These are phyloP conservation scores for Lycaon pictus DNA, from an alignment of 2,113 vertebrate genomes.

Conservation along the genomic window DNA sequence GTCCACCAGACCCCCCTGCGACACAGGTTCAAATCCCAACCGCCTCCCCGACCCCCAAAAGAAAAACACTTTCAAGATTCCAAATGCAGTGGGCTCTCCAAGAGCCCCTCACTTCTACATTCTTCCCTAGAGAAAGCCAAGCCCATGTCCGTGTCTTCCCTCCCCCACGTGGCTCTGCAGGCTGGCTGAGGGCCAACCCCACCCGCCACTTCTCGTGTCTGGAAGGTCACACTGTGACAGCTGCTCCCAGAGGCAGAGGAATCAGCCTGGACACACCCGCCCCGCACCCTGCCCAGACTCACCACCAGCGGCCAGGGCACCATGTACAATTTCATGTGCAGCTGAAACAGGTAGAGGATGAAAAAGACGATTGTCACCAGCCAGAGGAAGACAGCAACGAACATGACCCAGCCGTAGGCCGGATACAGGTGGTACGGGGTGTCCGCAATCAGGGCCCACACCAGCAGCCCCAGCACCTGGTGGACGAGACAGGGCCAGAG, in stretches of 20 bases:
- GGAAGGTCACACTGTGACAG: neutral
- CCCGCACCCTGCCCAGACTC: conserved; percentile 59
- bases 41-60: too few relatives aligned
- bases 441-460: conserved; percentile 93
- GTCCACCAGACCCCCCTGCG: neutral
- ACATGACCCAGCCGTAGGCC: conserved; percentile 94
- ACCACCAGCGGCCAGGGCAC: conserved; percentile 94
- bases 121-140: neutral
- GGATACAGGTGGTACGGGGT: conserved; percentile 67
- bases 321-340: conserved; percentile 83
- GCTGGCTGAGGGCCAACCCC: neutral
- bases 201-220: neutral
- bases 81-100: neutral
- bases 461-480: conserved; percentile 92
- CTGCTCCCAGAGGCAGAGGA: neutral
- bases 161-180: neutral
- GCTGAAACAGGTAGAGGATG: conserved; percentile 87
- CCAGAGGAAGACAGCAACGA: conserved; percentile 95
- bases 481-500: neutral
- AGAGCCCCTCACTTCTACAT: neutral
- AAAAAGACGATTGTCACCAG: conserved; percentile 92
- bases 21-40: neutral
- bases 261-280: neutral
- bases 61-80: neutral
- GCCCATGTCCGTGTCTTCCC: neutral